Evolutionary conservation across 2,113 vertebrate genomes (phyloP).

Genomic region (Ciconia boyciana): DNA sequence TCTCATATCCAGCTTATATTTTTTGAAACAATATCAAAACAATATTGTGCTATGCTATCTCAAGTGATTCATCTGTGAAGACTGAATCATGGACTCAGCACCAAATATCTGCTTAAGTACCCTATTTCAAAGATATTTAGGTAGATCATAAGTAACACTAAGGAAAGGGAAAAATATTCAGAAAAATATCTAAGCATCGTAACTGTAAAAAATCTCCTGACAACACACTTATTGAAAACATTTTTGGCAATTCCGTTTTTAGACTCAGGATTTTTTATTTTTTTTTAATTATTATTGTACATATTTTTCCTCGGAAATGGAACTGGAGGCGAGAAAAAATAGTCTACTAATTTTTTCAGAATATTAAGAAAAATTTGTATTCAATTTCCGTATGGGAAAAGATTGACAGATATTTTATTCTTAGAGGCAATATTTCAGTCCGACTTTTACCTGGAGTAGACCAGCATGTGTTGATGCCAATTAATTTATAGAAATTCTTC

Average conservation of each 20-base stretch:
- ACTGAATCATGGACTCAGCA: not conserved
- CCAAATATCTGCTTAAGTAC: not conserved
- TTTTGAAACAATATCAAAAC: not conserved
- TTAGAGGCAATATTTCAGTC: not conserved
- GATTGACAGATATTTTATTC: not conserved
- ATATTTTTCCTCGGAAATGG: not conserved
- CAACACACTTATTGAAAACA: not conserved
- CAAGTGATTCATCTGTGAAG: not conserved
- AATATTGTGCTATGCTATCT: not conserved
- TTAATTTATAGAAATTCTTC: not conserved
- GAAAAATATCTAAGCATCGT: not conserved
- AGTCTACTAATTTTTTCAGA: not conserved
- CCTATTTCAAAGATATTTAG: not conserved
- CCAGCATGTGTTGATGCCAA: not conserved
- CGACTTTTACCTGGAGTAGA: not conserved
- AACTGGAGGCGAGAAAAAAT: not conserved
- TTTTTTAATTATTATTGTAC: not conserved
- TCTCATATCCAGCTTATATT: not conserved
- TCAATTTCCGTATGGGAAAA: not conserved
- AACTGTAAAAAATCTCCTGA: not conserved
- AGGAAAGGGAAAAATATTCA: not conserved
- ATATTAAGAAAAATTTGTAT: not conserved
- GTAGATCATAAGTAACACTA: not conserved
- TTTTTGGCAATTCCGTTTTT: not conserved
- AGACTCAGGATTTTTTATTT: too few species aligned